phyloP scores from a whole-genome alignment of 64 coral and sea anemone species.

The Dendrophyllia cribrosa region DNA sequence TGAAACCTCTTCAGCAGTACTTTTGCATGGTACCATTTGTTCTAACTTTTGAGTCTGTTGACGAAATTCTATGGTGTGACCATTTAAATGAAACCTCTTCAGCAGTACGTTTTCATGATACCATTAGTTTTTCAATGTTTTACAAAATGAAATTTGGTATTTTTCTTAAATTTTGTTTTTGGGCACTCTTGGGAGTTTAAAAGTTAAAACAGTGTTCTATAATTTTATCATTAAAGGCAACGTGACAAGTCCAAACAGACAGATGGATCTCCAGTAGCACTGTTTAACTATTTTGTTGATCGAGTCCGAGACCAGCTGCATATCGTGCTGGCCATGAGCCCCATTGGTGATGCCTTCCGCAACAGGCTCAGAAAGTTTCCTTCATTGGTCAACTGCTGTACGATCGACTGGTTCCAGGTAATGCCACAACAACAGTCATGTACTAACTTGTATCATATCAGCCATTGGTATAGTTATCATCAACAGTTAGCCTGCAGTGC shows the following conservation, averaged over 20 bases:
- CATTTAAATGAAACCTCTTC: no score
- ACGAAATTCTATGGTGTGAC: no score
- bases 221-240: conserved; percentile 66
- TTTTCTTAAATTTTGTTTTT: no score
- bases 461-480: neutral
- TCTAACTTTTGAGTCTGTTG: no score
- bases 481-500: no score
- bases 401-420: conserved; percentile 99
- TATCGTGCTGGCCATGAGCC: conserved; percentile 98
- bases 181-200: no score
- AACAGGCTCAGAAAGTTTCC: conserved; percentile 98
- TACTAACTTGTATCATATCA: neutral
- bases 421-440: neutral
- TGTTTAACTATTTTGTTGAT: conserved; percentile 99
- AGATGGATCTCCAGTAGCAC: conserved; percentile 93
- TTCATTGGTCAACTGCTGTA: conserved; percentile 97
- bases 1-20: no score
- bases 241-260: conserved; percentile 99
- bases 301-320: conserved; percentile 97
- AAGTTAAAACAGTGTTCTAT: neutral
- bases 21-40: no score
- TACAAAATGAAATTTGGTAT: no score
- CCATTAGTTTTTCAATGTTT: no score
- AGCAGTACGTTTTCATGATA: no score
- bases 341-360: conserved; percentile 98